phyloP scores from a whole-genome alignment of 2,797 vertebrate genomes.

The Falco concolor region DNA sequence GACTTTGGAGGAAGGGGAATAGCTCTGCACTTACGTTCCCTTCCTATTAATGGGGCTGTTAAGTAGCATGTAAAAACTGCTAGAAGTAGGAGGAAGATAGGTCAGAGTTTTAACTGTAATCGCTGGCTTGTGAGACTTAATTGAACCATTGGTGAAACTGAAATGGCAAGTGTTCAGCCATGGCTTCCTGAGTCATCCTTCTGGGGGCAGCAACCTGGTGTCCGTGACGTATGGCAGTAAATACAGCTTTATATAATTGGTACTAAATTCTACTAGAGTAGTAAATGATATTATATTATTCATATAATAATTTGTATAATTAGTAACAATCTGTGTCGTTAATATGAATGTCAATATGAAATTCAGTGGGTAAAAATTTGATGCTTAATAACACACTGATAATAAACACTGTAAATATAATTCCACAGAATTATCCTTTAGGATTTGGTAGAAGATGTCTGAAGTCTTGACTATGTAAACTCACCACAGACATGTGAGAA shows the following conservation, averaged over 20 bases:
- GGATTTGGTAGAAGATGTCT: not conserved
- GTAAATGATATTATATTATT: not conserved
- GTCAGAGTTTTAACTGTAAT: not conserved
- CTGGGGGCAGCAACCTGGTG: not conserved
- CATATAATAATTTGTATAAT: not conserved
- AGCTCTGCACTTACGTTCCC: no score
- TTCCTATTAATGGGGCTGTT: not conserved
- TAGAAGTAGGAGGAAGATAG: not conserved
- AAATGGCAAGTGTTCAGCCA: not conserved
- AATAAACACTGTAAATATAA: not conserved
- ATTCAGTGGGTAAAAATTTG: not conserved
- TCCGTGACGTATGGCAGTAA: not conserved
- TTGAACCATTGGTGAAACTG: not conserved
- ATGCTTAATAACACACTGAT: not conserved
- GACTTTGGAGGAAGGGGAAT: not conserved
- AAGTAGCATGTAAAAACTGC: not conserved
- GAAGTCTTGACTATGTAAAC: not conserved
- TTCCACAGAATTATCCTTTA: not conserved
- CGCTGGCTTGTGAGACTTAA: not conserved
- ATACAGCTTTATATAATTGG: not conserved
- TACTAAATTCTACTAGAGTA: not conserved
- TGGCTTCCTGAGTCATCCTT: not conserved
- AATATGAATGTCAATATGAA: not conserved
- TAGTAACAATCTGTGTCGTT: not conserved
- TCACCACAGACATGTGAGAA: accelerated